phyloP scores from a whole-genome alignment of 2,888 invertebrate genomes.

The Scaptomyza caliginosa region DNA sequence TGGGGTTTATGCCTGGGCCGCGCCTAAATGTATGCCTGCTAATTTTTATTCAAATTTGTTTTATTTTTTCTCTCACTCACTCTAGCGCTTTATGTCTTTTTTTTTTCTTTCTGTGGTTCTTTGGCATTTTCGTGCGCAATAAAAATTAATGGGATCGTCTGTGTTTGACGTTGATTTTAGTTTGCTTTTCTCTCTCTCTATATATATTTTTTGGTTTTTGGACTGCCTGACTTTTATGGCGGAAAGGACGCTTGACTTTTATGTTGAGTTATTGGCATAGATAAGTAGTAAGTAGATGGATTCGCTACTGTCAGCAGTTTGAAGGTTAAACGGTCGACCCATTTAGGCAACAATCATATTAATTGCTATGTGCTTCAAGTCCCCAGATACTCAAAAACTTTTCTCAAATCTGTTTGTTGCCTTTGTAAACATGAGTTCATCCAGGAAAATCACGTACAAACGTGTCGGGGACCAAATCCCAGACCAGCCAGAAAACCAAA shows the following conservation, averaged over 20 bases:
- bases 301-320: slow-evolving; percentile 50
- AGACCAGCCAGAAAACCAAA: slow-evolving; percentile 14
- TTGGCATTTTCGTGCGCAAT: slow-evolving; percentile 61
- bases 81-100: slow-evolving; percentile 3
- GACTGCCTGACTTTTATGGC: slow-evolving; percentile 44
- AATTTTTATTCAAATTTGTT: slow-evolving; percentile 75
- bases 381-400: slow-evolving; percentile 26
- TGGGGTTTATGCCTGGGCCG: slow-evolving; percentile 56
- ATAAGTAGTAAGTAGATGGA: slow-evolving; percentile 41
- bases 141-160: slow-evolving; percentile 65
- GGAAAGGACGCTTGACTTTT: slow-evolving; percentile 50
- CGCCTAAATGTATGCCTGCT: slow-evolving; percentile 78
- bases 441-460: slow-evolving; percentile 21
- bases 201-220: not conserved
- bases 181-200: slow-evolving; percentile 28
- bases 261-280: slow-evolving; percentile 57
- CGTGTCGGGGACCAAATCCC: not conserved
- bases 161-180: slow-evolving; percentile 77
- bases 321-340: slow-evolving; percentile 47
- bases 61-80: slow-evolving; percentile 11
- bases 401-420: slow-evolving; percentile 17
- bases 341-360: slow-evolving; percentile 28
- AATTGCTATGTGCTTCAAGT: slow-evolving; percentile 30
- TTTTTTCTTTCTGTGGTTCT: slow-evolving; percentile 1
- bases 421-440: slow-evolving; percentile 28